Conservation (phyloP, 2,797 vertebrate genomes). For the Lophotriccus pileatus region DNA sequence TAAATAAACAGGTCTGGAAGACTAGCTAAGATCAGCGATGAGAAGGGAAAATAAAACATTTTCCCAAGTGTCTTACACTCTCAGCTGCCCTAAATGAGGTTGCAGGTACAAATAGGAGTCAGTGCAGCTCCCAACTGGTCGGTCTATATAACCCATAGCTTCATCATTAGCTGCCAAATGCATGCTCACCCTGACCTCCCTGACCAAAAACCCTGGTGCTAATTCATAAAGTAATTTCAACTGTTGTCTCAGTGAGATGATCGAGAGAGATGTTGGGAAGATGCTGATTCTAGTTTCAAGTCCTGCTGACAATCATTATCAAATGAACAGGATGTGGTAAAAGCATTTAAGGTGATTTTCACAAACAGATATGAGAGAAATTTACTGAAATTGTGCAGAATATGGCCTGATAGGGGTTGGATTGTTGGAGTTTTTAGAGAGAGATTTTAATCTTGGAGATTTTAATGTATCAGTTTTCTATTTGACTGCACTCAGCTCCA, state of each 20-base stretch:
- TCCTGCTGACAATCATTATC: neutral
- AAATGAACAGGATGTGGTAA: neutral
- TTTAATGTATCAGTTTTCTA: neutral
- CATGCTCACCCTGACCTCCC: neutral
- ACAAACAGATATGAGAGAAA: neutral
- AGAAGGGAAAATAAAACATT: neutral
- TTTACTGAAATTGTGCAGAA: neutral
- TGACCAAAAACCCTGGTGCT: neutral
- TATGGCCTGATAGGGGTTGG: neutral
- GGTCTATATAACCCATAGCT: neutral
- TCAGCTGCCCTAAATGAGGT: neutral
- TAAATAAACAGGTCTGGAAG: neutral
- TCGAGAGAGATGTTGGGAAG: neutral
- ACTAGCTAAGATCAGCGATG: neutral
- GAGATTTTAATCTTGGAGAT: neutral
- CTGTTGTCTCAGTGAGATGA: neutral
- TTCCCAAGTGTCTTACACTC: neutral
- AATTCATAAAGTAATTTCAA: neutral
- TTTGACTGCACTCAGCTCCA: neutral
- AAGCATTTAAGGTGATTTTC: neutral
- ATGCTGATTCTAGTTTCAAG: neutral
- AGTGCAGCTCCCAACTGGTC: neutral
- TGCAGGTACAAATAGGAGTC: neutral
- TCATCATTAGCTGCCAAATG: neutral
- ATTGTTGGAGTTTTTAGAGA: neutral